These are phyloP conservation scores for Ichneumon xanthorius DNA, from an alignment of 2,888 invertebrate genomes.

Conservation along the genomic window DNA sequence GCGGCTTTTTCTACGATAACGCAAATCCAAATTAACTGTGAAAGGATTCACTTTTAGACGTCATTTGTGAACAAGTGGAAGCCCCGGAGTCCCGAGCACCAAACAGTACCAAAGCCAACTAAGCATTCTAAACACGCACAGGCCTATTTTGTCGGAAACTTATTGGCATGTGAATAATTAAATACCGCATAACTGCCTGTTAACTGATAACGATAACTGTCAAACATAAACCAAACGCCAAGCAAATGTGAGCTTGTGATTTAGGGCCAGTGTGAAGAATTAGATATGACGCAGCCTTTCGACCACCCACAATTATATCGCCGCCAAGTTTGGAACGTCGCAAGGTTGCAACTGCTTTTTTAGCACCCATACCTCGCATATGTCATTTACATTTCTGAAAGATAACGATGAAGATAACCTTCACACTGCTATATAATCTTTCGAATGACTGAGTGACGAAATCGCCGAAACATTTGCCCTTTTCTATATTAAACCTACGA, in stretches of 20 bases:
- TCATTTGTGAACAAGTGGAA: neutral
- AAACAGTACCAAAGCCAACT: neutral
- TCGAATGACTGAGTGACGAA: too few relatives aligned
- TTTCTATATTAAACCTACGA: conserved; percentile 83
- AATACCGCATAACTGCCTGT: neutral
- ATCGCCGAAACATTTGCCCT: too few relatives aligned
- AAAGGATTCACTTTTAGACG: neutral
- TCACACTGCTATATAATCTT: neutral
- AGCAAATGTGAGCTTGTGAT: neutral
- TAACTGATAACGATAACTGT: neutral
- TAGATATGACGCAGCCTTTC: too few relatives aligned
- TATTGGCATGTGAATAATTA: neutral
- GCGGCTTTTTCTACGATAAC: neutral
- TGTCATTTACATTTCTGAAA: too few relatives aligned
- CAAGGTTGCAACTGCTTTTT: neutral
- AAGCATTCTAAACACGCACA: neutral
- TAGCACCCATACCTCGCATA: too few relatives aligned
- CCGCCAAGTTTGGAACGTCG: neutral
- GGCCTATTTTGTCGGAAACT: neutral
- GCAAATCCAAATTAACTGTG: neutral
- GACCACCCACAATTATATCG: too few relatives aligned
- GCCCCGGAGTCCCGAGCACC: neutral
- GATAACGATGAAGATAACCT: too few relatives aligned
- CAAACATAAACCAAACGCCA: neutral
- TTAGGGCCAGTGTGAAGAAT: too few relatives aligned